These are phyloP conservation scores for Cataglyphis cursor DNA, from an alignment of 2,888 invertebrate genomes.

Conservation along the genomic window DNA sequence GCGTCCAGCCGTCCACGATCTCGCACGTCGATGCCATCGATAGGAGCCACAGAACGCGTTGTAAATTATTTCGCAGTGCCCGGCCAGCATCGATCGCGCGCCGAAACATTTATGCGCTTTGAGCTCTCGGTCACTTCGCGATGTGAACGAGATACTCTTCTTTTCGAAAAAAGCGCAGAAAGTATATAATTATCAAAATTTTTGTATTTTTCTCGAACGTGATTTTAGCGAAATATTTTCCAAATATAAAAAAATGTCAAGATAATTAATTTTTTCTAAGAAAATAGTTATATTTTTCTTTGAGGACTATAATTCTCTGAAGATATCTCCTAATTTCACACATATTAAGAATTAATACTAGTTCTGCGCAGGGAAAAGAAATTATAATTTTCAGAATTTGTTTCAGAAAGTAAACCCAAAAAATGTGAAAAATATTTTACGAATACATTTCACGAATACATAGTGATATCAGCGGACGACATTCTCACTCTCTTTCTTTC, in stretches of 20 bases:
- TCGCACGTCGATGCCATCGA: slow-evolving; percentile 47
- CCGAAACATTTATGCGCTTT: slow-evolving; percentile 14
- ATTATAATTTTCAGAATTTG: background rate
- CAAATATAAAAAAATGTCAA: background rate
- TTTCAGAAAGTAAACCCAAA: background rate
- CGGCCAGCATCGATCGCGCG: background rate
- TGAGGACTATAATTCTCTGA: background rate
- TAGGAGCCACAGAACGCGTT: slow-evolving; percentile 32
- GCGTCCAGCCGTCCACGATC: slow-evolving; percentile 27
- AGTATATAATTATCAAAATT: background rate
- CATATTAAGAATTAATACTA: background rate
- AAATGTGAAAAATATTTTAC: background rate
- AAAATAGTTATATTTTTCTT: background rate
- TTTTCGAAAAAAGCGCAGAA: background rate
- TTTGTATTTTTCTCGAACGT: background rate
- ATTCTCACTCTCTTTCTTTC: slow-evolving; percentile 11
- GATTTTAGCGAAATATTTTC: background rate
- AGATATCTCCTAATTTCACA: background rate
- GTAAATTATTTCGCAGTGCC: slow-evolving; percentile 38
- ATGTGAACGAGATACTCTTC: background rate
- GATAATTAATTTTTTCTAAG: background rate
- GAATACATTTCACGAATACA: background rate
- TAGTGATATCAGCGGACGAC: background rate
- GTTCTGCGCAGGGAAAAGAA: background rate
- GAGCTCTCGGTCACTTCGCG: background rate